phyloP scores from a whole-genome alignment of 1,140 invertebrate species.

The Lutraria rhynchaena region DNA sequence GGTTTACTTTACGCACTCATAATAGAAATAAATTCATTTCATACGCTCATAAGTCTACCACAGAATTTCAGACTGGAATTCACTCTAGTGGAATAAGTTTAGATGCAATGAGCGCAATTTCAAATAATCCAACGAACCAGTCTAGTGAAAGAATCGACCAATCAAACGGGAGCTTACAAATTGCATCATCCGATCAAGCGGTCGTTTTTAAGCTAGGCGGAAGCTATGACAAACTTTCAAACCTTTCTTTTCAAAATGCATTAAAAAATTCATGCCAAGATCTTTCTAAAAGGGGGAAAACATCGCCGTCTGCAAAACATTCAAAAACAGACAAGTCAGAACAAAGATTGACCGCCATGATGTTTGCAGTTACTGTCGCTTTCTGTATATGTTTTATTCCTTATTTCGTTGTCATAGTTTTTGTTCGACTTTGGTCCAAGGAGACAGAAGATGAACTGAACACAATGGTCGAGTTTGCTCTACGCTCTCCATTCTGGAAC shows the following conservation, averaged over 20 bases:
- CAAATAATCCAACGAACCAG: too few relatives aligned
- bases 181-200: neutral
- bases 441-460: neutral
- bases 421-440: neutral
- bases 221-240: neutral
- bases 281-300: neutral
- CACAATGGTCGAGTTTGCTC: constrained; percentile 2
- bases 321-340: constrained; percentile 15
- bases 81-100: neutral
- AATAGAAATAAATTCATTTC: neutral
- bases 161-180: too few relatives aligned
- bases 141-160: neutral
- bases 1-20: neutral
- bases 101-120: neutral
- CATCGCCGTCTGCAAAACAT: neutral
- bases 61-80: constrained; percentile 7
- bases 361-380: constrained; percentile 30
- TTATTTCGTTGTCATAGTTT: constrained; percentile 20
- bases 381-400: constrained; percentile 34
- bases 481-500: constrained; percentile 49
- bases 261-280: neutral
- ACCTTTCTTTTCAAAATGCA: neutral
- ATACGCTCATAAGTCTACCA: neutral
- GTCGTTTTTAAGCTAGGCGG: constrained; percentile 13
- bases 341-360: constrained; percentile 30